These are phyloP conservation scores for Myrmecophaga tridactyla DNA, from an alignment of 2,113 vertebrate species.

Conservation along the genomic window DNA sequence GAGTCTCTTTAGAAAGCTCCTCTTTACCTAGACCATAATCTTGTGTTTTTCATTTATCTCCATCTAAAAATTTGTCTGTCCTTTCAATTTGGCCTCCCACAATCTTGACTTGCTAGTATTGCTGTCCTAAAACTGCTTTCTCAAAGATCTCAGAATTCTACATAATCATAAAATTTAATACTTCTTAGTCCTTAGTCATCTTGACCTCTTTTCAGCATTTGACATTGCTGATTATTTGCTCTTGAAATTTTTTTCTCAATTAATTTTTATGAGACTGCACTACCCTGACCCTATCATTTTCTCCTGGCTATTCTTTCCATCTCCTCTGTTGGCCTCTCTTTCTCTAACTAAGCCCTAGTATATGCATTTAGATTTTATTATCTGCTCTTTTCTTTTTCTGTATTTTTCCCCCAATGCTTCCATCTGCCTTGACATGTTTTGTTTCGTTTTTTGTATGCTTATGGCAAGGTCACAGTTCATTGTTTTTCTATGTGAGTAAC, in stretches of 20 bases:
- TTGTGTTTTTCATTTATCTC: constrained; percentile 6
- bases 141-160: constrained; percentile 19
- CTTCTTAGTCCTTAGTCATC: background rate
- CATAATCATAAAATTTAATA: constrained; percentile 19
- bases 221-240: background rate
- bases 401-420: constrained; percentile 12
- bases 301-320: background rate
- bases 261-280: background rate
- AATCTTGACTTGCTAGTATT: constrained; percentile 26
- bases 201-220: background rate
- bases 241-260: background rate
- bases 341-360: background rate
- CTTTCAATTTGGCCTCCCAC: background rate
- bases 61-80: constrained; percentile 1
- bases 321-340: background rate
- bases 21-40: constrained; percentile 5
- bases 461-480: no score
- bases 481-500: no score
- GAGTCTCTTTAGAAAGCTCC: constrained; percentile 24
- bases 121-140: background rate
- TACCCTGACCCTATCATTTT: background rate
- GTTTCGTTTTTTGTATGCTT: no score
- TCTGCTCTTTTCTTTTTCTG: background rate
- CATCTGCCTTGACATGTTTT: constrained; percentile 13
- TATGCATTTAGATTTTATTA: constrained; percentile 9